Base-by-base conservation (phyloP, 2,113 vertebrate genomes). In the Coregonus clupeaformis region DNA sequence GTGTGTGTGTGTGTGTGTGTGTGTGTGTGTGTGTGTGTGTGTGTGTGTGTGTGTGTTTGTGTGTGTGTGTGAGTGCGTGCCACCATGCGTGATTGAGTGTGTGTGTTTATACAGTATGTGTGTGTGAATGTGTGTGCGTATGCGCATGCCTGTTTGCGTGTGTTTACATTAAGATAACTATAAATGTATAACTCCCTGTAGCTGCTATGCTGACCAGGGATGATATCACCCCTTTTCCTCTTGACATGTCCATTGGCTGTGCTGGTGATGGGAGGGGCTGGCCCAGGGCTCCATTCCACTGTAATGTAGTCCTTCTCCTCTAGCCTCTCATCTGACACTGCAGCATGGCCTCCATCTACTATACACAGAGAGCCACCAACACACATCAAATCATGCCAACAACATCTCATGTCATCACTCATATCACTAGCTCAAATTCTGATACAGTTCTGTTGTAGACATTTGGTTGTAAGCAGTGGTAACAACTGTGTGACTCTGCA, bases 221-320 rank as follows among this genome's bases (percentile, higher is more conserved):
- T 36, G 75, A 94, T 93, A 77, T 95, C 94, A 16, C 92, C 93
- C 0, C 82, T 86, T 69, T 95, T 95, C 80, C 94, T 95, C 87
- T 94, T 96, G 82, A 89, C 62, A 57, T 93, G 90, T 49, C 95
- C 93, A 32, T 95, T 95, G 68, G 92, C 91, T 88, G 93, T 90
- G 86, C 92, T 87, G 57, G 92, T 91, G 77, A 92, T 87, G 32
- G 92, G 90, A 20, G 91, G 90, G 0, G 90, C 93, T 81, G 93
- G 87, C 75, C 92, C 90, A 0, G 92, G 87, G 85, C 92, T 93
- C 93, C 93, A 93, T 82, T 96, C 94, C 1, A 94, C 89, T 32
- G 77, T 30, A 63, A 62, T 16, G n/a, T 68, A 73, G 16, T 77
- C 71, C 67, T 85, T 89, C 77, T 97, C 94, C 77, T 97, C 94